Conservation (phyloP, 1,140 invertebrate genomes). For the Popillia japonica region DNA sequence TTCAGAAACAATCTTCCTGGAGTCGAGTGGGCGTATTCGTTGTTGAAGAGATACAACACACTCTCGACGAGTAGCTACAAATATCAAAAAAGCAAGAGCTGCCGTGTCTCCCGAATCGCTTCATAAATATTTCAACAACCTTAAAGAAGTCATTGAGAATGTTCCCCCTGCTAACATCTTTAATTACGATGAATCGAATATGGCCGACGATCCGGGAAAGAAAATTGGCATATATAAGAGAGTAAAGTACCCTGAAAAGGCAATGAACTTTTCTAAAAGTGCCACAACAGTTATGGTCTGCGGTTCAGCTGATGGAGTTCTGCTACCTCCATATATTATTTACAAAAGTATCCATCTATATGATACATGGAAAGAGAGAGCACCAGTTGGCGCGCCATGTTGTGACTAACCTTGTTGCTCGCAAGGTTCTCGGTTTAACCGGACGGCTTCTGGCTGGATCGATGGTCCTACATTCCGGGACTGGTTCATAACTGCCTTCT, state of each 20-base stretch:
- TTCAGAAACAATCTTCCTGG: no score
- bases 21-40: no score
- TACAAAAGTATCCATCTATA: slow-evolving; percentile 21
- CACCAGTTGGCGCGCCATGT: neutral
- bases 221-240: neutral
- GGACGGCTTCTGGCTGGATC: neutral
- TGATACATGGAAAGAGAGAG: slow-evolving; percentile 4
- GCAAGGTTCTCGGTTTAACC: neutral
- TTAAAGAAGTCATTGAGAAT: slow-evolving; percentile 1
- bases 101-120: neutral
- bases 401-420: slow-evolving; percentile 7
- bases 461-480: slow-evolving; percentile 12
- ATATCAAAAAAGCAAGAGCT: neutral
- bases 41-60: no score
- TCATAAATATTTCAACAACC: slow-evolving; percentile 14
- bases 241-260: slow-evolving; percentile 50
- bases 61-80: no score
- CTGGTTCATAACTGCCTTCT: neutral
- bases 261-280: slow-evolving; percentile 8
- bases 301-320: neutral
- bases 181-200: slow-evolving; percentile 62
- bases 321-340: slow-evolving; percentile 26
- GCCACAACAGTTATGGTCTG: slow-evolving; percentile 4
- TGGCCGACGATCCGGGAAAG: slow-evolving; percentile 56
- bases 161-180: slow-evolving; percentile 51